Percentiles rank a stretch among this genome's conserved stretches.
phyloP scores from a whole-genome alignment of 1,140 invertebrate species.

The Euura saliciscinereae region DNA sequence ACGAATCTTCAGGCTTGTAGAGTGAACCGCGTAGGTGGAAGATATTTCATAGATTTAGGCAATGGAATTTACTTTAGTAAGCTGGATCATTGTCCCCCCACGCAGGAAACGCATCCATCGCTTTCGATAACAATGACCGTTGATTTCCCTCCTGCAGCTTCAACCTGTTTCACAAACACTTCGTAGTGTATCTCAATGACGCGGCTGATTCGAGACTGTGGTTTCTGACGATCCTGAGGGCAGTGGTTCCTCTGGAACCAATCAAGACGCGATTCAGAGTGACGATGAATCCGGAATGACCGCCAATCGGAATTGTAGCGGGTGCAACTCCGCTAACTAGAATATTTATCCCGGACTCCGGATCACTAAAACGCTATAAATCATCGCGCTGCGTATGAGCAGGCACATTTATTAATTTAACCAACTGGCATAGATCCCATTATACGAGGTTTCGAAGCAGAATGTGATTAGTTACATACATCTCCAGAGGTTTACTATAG shows the following conservation, averaged over 20 bases:
- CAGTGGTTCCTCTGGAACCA: constrained; percentile 1
- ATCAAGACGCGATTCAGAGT: constrained; percentile 6
- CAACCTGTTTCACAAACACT: constrained; percentile 1
- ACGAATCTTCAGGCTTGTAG: too few relatives aligned
- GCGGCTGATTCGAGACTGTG: not conserved
- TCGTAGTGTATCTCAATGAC: not conserved
- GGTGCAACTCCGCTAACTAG: not conserved
- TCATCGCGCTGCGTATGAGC: constrained; percentile 25
- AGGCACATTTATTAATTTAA: constrained; percentile 35
- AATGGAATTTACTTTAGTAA: not conserved
- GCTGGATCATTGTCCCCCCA: not conserved
- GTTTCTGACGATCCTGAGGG: not conserved
- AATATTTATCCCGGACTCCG: constrained; percentile 2
- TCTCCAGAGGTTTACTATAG: constrained; percentile 16
- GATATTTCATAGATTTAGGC: too few relatives aligned
- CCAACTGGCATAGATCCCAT: constrained; percentile 27
- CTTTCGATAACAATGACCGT: not conserved
- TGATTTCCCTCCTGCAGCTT: not conserved
- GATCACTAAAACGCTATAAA: constrained; percentile 22
- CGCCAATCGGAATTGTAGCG: not conserved
- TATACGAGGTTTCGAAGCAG: constrained; percentile 32
- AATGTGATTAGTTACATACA: constrained; percentile 29
- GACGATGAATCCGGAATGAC: not conserved
- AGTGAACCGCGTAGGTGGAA: too few relatives aligned
- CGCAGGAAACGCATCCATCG: constrained; percentile 1